Base-by-base conservation (phyloP, 1,140 invertebrate genomes). In the Nephila pilipes region DNA sequence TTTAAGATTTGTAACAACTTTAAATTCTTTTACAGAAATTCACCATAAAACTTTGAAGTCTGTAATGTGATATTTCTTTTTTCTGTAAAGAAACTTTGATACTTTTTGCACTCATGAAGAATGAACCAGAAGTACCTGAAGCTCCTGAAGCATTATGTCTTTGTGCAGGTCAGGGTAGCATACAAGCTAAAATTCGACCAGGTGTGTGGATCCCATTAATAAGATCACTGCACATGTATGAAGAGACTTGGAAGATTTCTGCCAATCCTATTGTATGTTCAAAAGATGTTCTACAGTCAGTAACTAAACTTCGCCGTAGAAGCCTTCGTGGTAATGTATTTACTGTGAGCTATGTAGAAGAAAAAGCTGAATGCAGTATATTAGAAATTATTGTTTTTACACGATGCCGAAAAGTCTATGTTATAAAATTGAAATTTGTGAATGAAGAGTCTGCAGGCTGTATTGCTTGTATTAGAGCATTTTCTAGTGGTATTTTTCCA, bases 241-340 rank as follows among this genome's bases (percentile, higher is more conserved):
- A 93, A 87, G 92, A 93, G 32, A 20, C 22, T 1, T 93, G 92
- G 92, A 93, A 93, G 60, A 85, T 93, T 25, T 79, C 92, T 36
- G 92, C 92, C 29, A 93, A 93, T 54, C 92, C 92, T n/a, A 54
- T 93, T 10, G 85, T 93, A 36, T 93, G 92, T 57, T 57, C 92
- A 4, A 93, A 92, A 87, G 91, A 92, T 87, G 69, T 93, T 87
- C 38, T 93, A 16, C 92, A 93, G 36, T 65, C 92, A 22, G 55
- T 93, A 32, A 75, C 29, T 3, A 87, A 87, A 60, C 69, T 93
- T 58, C 83, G 25, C 12, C 79, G 55, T 2, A 58, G 83, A 46
- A 93, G 58, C 54, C 92, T 93, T 18, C 29, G 18, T 18, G 92
- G 92, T 29, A 87, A 80, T 60, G 65, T 87, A 63, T 93, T 88